Evolutionary conservation across 2,113 vertebrate species (phyloP), one percentile per base, ranked within the genome.

Genomic region (Rhinolophus sinicus): DNA sequence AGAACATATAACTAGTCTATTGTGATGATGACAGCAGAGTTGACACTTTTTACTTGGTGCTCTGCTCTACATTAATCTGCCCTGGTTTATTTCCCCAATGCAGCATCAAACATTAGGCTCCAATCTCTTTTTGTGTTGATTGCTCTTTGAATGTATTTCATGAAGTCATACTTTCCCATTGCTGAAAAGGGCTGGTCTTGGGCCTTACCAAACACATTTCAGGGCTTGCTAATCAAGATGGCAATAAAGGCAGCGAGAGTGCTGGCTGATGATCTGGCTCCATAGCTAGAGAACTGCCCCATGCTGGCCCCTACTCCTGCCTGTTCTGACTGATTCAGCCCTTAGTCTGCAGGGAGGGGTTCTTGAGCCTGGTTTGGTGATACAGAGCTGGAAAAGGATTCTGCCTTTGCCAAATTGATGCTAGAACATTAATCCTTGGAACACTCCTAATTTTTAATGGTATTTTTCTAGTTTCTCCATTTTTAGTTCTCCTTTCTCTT

Each of bases 391-490:
- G 16, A 47, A 73, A 26, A 38, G 65, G 0, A 33, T 35, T 85
- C 28, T 83, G 19, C 38, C 89, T 52, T 75, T 87, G 14, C 11
- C 22, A 8, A 30, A 38, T 28, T 78, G 6, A 18, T 81, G 8
- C 12, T 69, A 87, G 18, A 11, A 44, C 6, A 73, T 64, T 60
- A 56, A 69, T 47, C 26, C 1, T 67, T 82, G 11, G 4, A 87
- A 80, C 5, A 1, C 5, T 89, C 7, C 67, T 84, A 15, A 85
- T 69, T 94, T 90, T 67, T 83, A 69, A 28, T 18, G 12, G 15
- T 69, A 40, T 86, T 52, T 44, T 82, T 86, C 73, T 47, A 80
- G n/a, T 82, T 82, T 87, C 52, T 76, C 24, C n/a, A 62, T 67
- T 52, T 91, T 58, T 13, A 70, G 16, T 70, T 81, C 8, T 54